Evolutionary conservation across 2,797 vertebrate genomes (phyloP).

Genomic region (Tokudaia muenninki): DNA sequence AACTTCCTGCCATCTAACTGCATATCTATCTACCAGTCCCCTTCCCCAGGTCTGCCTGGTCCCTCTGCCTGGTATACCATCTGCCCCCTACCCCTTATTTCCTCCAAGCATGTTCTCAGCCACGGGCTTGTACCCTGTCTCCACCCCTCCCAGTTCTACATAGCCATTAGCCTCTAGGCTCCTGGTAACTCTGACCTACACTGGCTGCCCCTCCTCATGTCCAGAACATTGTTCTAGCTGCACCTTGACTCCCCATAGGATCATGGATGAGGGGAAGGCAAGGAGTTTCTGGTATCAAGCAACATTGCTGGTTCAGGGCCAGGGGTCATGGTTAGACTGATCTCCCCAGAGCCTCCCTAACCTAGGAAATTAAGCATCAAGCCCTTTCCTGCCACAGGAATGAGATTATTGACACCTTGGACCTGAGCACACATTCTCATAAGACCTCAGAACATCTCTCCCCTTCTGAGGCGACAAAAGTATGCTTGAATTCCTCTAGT

Average conservation of each 20-base stretch:
- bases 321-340: background rate
- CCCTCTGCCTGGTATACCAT: background rate
- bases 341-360: background rate
- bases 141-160: too few species aligned
- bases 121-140: fast-evolving
- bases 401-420: background rate
- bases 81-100: too few species aligned
- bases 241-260: background rate
- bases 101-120: background rate
- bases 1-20: background rate
- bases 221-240: fast-evolving
- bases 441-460: fast-evolving
- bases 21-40: fast-evolving
- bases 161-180: fast-evolving
- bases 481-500: background rate
- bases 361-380: background rate
- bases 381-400: background rate
- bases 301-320: background rate
- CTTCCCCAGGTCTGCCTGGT: fast-evolving
- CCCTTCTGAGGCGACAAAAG: background rate
- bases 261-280: background rate
- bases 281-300: background rate
- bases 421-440: background rate
- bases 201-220: too few species aligned
- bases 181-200: background rate